Evolutionary conservation across 30 jellyfish, hydroid and myxozoan species (phyloP), one percentile per base, ranked within the genome.

Genomic region (Turritopsis dohrnii): DNA sequence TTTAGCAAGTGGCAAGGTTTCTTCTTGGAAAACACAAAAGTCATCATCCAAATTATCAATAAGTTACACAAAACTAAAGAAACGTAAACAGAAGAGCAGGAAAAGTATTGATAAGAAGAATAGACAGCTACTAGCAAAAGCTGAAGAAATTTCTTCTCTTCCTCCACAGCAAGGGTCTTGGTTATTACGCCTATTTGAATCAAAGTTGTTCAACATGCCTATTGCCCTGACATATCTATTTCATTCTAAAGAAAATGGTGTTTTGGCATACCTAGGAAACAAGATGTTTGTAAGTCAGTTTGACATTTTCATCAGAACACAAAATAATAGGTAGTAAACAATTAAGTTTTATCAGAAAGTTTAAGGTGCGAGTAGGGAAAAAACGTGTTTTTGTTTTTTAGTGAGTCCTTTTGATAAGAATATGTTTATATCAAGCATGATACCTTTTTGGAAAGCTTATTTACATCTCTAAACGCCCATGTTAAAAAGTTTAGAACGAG

Each of bases 111-210:
- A 82, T 82, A 66, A 71, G 25, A 82, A 82, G 73, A 82, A 82
- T 41, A 86, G 89, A 0, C 85, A 66, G 31, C 31, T 82, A 54
- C 25, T 82, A 65, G 95, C 90, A 28, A 86, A 93, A 71, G 80
- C 23, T 21, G 85, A 85, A 53, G 95, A 87, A 52, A 13, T 41
- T 13, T 84, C 95, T 1, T 71, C 90, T 7, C 74, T 94, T 21
- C 99, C 99, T 41, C 85, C 96, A 29, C 89, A 96, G 13, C 95
- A 83, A 71, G 88, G 97, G 21, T 94, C 99, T 8, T 94, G 99
- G 99, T 75, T 94, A 72, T 88, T 94, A 28, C 85, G 99, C 52
- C 53, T 94, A 60, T 94, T 94, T 94, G 99, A 94, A 71, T 94
- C 96, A 76, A 94, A 94, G 69, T 89, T 88, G 23, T 94, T 93